Evolutionary conservation across 2,797 vertebrate species (phyloP).

Genomic region (Phataginus tetradactyla): DNA sequence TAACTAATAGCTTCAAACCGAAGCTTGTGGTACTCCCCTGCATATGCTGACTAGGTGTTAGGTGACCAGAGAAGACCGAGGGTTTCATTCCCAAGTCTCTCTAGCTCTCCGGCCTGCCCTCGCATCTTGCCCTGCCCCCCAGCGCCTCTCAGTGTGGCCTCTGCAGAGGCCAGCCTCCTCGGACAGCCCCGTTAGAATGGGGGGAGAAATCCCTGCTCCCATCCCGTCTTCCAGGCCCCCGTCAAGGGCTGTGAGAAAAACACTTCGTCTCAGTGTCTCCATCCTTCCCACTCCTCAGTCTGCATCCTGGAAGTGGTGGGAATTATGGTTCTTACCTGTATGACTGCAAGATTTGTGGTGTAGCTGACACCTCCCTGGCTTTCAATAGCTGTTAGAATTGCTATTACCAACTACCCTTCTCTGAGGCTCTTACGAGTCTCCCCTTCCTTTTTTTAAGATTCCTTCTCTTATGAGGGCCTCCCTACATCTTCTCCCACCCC

Average conservation of each 20-base stretch:
- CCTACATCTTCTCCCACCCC: background rate
- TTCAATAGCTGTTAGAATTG: background rate
- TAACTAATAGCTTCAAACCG: background rate
- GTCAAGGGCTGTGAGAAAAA: background rate
- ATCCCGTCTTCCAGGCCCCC: background rate
- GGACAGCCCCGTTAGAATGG: background rate
- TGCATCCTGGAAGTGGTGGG: background rate
- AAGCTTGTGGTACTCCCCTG: background rate
- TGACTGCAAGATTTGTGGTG: background rate
- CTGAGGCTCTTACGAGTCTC: background rate
- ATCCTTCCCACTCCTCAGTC: background rate
- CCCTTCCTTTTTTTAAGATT: background rate
- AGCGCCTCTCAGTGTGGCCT: background rate
- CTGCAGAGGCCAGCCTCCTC: background rate
- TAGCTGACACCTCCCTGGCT: background rate
- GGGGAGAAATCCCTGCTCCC: background rate
- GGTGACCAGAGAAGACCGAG: background rate
- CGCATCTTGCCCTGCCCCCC: background rate
- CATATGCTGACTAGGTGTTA: background rate
- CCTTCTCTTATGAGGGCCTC: background rate
- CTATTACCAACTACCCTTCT: too few relatives aligned
- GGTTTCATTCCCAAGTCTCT: background rate
- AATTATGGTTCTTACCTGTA: background rate
- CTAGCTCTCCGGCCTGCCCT: background rate
- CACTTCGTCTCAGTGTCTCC: background rate